Conservation (phyloP, 2,888 invertebrate species). For the Abscondita cerata region DNA sequence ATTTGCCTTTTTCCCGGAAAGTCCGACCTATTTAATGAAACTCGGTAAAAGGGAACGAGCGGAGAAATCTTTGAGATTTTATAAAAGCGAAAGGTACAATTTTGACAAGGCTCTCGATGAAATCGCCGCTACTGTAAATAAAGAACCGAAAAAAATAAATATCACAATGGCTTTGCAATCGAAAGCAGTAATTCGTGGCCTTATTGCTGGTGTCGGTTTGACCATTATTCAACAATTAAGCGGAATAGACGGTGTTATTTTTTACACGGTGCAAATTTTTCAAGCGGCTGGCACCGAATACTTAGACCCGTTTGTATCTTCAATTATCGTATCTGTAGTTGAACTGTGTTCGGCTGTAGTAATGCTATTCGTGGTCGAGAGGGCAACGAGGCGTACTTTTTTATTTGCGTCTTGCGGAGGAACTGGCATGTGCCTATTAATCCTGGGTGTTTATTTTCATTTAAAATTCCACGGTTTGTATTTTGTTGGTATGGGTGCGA, state of each 20-base stretch:
- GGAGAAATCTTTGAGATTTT: slow-evolving; percentile 66
- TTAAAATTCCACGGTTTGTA: background rate
- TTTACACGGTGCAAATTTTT: slow-evolving; percentile 77
- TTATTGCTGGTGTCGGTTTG: slow-evolving; percentile 73
- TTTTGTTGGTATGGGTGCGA: slow-evolving; percentile 18
- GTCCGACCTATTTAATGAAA: slow-evolving; percentile 72
- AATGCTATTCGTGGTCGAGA: slow-evolving; percentile 74
- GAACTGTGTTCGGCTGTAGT: slow-evolving; percentile 74
- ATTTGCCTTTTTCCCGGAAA: slow-evolving; percentile 75
- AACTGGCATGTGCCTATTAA: slow-evolving; percentile 12
- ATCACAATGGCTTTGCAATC: slow-evolving; percentile 66
- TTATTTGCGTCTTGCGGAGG: slow-evolving; percentile 20
- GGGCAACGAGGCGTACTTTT: slow-evolving; percentile 72
- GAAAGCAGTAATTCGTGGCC: slow-evolving; percentile 70
- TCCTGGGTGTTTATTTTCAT: slow-evolving; percentile 14
- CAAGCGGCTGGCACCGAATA: slow-evolving; percentile 69
- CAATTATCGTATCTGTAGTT: slow-evolving; percentile 78
- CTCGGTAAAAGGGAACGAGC: slow-evolving; percentile 64
- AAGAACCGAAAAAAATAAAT: slow-evolving; percentile 57
- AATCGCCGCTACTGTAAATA: slow-evolving; percentile 57
- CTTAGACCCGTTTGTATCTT: slow-evolving; percentile 66
- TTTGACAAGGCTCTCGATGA: slow-evolving; percentile 67
- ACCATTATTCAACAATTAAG: slow-evolving; percentile 85
- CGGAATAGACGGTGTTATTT: slow-evolving; percentile 80
- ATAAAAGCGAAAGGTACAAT: slow-evolving; percentile 71